phyloP scores from a whole-genome alignment of 2,113 vertebrate species.

The Uria lomvia region DNA sequence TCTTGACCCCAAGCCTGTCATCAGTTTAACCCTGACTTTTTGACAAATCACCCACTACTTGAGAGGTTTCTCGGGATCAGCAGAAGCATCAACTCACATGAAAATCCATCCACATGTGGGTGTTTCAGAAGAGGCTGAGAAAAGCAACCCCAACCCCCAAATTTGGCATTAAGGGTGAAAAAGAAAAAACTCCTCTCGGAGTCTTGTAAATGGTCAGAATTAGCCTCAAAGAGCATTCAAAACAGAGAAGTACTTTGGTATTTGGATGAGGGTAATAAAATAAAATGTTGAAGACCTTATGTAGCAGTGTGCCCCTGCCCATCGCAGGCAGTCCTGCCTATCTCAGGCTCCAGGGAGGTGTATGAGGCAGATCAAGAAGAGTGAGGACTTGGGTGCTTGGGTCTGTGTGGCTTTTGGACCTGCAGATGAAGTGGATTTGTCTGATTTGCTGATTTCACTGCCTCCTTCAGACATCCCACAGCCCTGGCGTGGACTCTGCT shows the following conservation, averaged over 20 bases:
- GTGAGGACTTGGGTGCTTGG: background rate
- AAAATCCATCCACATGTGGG: background rate
- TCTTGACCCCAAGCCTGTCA: background rate
- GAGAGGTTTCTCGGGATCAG: background rate
- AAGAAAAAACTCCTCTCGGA: background rate
- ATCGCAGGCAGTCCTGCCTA: too few relatives aligned
- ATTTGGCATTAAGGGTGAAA: background rate
- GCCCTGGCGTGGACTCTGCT: accelerated
- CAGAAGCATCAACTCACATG: background rate
- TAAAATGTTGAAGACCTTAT: background rate
- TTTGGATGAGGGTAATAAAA: background rate
- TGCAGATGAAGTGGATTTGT: background rate
- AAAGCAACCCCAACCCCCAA: background rate
- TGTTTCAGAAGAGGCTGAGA: background rate
- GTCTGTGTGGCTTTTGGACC: background rate
- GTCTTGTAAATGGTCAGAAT: background rate
- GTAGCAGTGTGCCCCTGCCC: background rate
- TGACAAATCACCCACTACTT: background rate
- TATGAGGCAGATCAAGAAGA: background rate
- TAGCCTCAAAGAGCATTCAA: background rate
- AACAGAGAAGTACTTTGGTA: background rate
- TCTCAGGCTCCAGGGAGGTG: background rate
- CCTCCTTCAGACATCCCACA: accelerated
- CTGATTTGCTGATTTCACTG: background rate
- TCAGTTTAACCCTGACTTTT: background rate